Evolutionary conservation across 2,888 invertebrate genomes (phyloP).

Genomic region (Alentia gelatinosa): DNA sequence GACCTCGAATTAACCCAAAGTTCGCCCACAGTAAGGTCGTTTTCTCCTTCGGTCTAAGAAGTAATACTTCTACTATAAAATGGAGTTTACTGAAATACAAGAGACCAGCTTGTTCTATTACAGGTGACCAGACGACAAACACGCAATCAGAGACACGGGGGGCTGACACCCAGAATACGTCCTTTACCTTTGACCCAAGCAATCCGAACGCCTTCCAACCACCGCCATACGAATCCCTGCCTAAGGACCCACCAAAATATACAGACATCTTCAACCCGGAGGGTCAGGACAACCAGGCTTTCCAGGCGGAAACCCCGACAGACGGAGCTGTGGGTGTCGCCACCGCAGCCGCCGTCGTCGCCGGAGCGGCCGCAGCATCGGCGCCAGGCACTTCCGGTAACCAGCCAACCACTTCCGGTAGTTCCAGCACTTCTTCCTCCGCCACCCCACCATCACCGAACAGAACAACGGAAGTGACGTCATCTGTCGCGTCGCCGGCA

Average conservation of each 20-base stretch:
- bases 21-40: no score
- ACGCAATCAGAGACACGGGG: not conserved
- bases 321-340: not conserved
- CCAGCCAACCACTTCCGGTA: not conserved
- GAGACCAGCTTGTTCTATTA: not conserved
- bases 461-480: conserved; percentile 4
- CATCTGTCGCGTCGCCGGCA: not conserved
- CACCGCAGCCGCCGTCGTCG: not conserved
- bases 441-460: not conserved
- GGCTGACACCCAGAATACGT: not conserved
- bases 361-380: not conserved
- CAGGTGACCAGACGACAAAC: not conserved
- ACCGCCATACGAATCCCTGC: conserved; percentile 22
- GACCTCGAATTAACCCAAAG: no score
- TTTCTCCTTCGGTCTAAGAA: no score
- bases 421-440: not conserved
- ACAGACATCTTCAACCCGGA: conserved; percentile 6
- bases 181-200: conserved; percentile 3
- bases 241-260: conserved; percentile 42
- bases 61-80: not conserved
- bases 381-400: not conserved
- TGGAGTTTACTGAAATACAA: not conserved
- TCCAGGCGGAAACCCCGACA: not conserved
- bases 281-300: conserved; percentile 15
- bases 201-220: conserved; percentile 38